Conservation (phyloP, 1,140 invertebrate species). For the Halesus radiatus region DNA sequence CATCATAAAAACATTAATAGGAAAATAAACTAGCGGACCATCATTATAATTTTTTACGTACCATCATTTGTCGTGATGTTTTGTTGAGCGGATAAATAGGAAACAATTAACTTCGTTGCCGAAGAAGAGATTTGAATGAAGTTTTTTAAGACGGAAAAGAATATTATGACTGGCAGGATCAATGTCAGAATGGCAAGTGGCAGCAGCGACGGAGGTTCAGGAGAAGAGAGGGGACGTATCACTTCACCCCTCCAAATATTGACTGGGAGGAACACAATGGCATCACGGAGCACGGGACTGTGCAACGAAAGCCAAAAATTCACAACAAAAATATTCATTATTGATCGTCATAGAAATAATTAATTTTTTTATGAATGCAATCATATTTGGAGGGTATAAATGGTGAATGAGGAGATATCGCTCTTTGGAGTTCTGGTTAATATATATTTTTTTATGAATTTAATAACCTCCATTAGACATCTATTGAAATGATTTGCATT, state of each 20-base stretch:
- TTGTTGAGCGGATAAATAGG: background rate
- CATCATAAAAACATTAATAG: constrained; percentile 1
- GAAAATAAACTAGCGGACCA: constrained; percentile 11
- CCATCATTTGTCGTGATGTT: constrained; percentile 18
- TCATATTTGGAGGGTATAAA: no score
- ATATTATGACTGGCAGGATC: constrained; percentile 48
- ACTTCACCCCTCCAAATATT: constrained; percentile 29
- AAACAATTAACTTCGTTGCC: background rate
- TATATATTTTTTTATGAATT: no score
- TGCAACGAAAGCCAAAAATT: background rate
- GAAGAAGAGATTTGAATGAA: background rate
- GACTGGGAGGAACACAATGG: constrained; percentile 31
- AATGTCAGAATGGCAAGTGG: constrained; percentile 51
- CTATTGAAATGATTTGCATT: no score
- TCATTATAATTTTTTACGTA: constrained; percentile 3
- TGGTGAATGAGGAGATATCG: no score
- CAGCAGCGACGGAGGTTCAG: background rate
- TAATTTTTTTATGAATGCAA: no score
- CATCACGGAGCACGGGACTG: constrained; percentile 16
- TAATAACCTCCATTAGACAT: no score
- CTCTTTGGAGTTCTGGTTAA: no score
- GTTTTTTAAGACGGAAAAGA: background rate
- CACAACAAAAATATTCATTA: no score
- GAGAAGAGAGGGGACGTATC: constrained; percentile 9
- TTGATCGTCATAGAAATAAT: no score